These are phyloP conservation scores for Pseudomyrmex dendroicus DNA, from an alignment of 1,140 invertebrate species.

Conservation along the genomic window DNA sequence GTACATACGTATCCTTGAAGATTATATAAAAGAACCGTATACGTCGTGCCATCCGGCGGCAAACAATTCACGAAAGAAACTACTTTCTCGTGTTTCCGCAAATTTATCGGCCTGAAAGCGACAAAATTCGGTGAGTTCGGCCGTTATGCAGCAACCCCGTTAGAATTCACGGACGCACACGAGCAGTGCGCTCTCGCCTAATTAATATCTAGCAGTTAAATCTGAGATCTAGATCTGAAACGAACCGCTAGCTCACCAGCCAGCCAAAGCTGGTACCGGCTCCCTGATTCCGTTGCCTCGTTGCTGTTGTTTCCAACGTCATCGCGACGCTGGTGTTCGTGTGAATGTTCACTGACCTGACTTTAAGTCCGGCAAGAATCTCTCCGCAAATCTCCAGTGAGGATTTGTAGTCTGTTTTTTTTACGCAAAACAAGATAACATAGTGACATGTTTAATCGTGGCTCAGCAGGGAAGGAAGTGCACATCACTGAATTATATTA, in stretches of 20 bases:
- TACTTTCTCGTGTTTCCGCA: not conserved
- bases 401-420: not conserved
- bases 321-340: constrained; percentile 61
- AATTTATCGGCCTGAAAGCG: not conserved
- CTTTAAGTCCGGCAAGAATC: constrained; percentile 58
- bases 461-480: too few species aligned
- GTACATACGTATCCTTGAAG: too few species aligned
- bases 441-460: too few species aligned
- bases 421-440: too few species aligned
- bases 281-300: constrained; percentile 78
- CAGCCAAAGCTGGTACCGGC: constrained; percentile 72
- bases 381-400: constrained; percentile 3
- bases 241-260: constrained; percentile 78
- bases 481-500: too few species aligned
- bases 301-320: constrained; percentile 61
- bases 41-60: not conserved
- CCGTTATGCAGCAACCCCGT: constrained; percentile 62
- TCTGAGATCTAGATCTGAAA: constrained; percentile 81
- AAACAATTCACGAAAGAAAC: not conserved
- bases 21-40: too few species aligned
- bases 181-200: constrained; percentile 61
- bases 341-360: constrained; percentile 75
- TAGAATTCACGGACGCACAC: constrained; percentile 67
- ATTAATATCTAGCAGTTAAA: constrained; percentile 80
- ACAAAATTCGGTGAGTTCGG: constrained; percentile 45